Conservation (phyloP, 2,888 invertebrate species). For the Epinotia bilunana region DNA sequence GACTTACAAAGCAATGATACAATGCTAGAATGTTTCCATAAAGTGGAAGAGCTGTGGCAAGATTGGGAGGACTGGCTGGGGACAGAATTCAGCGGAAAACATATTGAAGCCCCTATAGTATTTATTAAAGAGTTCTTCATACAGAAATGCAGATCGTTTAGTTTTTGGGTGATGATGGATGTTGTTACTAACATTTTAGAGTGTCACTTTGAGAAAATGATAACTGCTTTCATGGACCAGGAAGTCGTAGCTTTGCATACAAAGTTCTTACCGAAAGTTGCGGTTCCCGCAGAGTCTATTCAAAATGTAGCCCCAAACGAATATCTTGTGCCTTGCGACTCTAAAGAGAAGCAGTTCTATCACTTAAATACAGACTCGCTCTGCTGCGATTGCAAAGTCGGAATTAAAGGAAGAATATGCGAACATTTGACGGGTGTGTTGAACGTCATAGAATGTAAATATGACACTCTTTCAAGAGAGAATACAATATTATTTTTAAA, state of each 20-base stretch:
- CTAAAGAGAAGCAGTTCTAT: constrained; percentile 36
- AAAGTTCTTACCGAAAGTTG: constrained; percentile 46
- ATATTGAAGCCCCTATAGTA: constrained; percentile 48
- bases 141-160: constrained; percentile 52
- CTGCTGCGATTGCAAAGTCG: constrained; percentile 56
- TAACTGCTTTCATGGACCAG: background rate
- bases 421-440: constrained; percentile 55
- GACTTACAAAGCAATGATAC: constrained; percentile 39
- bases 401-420: constrained; percentile 54
- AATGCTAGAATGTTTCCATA: constrained; percentile 36
- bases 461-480: constrained; percentile 41
- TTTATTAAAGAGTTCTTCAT: constrained; percentile 50
- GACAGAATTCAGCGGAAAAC: constrained; percentile 24
- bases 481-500: constrained; percentile 39
- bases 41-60: constrained; percentile 48
- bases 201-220: constrained; percentile 47
- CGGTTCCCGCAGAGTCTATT: constrained; percentile 38
- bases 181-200: constrained; percentile 56
- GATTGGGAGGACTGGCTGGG: constrained; percentile 49
- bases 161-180: constrained; percentile 54
- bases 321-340: constrained; percentile 42
- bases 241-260: constrained; percentile 45
- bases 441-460: constrained; percentile 46
- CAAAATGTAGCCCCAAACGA: constrained; percentile 45
- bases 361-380: constrained; percentile 53